phyloP scores from a whole-genome alignment of 2,113 vertebrate genomes.

The Rissa tridactyla region DNA sequence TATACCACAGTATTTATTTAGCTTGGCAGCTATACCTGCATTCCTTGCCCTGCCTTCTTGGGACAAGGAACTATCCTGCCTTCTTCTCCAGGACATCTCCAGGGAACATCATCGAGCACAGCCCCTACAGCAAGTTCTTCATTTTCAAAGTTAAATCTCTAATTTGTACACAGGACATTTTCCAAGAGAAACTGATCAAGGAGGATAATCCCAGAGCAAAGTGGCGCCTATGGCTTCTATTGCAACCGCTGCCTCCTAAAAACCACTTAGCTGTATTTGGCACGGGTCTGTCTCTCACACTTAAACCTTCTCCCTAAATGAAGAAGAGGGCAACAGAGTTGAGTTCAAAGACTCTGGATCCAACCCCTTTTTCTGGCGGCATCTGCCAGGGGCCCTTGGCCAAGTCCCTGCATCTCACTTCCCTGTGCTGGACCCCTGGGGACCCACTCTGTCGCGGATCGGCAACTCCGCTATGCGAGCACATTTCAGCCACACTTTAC shows the following conservation, averaged over 20 bases:
- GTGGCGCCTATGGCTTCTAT: not conserved
- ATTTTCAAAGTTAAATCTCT: not conserved
- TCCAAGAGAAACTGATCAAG: not conserved
- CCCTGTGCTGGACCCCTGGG: not conserved
- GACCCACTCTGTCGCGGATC: fast-evolving
- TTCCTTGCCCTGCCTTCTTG: not conserved
- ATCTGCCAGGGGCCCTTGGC: fast-evolving
- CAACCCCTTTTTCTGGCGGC: not conserved
- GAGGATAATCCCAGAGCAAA: not conserved
- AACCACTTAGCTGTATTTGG: not conserved
- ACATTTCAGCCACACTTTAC: fast-evolving
- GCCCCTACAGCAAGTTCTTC: not conserved
- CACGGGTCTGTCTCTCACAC: not conserved
- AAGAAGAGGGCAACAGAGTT: not conserved
- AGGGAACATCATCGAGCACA: not conserved
- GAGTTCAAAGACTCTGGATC: not conserved
- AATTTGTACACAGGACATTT: not conserved
- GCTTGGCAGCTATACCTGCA: not conserved
- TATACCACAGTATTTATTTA: not conserved
- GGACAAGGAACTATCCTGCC: not conserved
- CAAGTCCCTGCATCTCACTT: not conserved
- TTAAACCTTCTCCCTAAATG: not conserved
- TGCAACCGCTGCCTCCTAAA: not conserved
- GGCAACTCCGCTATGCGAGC: fast-evolving
- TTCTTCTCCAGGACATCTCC: not conserved